These are phyloP conservation scores for Nipponia nippon DNA, from an alignment of 2,113 vertebrate species.

Conservation along the genomic window DNA sequence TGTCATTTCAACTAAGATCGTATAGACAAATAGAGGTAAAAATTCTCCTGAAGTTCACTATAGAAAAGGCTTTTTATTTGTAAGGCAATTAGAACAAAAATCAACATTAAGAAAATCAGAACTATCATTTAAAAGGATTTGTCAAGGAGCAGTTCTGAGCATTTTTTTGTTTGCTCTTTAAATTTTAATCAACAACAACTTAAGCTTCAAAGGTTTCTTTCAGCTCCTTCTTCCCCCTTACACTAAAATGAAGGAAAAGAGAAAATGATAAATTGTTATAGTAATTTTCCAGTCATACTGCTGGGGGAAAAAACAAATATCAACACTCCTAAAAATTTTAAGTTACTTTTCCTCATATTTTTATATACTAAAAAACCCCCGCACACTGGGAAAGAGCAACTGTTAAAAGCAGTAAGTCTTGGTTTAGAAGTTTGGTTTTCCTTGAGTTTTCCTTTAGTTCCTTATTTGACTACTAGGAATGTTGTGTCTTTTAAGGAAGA, in stretches of 20 bases:
- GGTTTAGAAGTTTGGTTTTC: neutral
- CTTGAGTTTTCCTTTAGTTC: neutral
- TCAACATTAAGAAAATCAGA: neutral
- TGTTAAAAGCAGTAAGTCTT: neutral
- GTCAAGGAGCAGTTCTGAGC: neutral
- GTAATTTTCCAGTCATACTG: neutral
- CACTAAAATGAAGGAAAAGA: neutral
- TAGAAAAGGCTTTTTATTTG: neutral
- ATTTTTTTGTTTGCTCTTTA: neutral
- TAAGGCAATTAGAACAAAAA: neutral
- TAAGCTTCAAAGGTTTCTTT: neutral
- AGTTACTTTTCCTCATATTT: neutral
- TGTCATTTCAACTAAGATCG: neutral
- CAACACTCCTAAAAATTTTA: neutral
- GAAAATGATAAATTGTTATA: neutral
- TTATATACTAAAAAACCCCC: rapidly evolving
- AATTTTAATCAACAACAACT: neutral
- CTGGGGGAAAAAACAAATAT: neutral
- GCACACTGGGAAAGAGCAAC: neutral
- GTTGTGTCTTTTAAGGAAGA: neutral
- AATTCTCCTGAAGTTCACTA: neutral
- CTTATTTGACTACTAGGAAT: neutral
- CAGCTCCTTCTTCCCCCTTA: neutral
- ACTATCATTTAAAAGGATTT: neutral
- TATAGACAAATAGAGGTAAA: neutral